Evolutionary conservation across 1,140 invertebrate genomes (phyloP), one percentile per base, ranked within the genome.

Genomic region (Tribolium madens): DNA sequence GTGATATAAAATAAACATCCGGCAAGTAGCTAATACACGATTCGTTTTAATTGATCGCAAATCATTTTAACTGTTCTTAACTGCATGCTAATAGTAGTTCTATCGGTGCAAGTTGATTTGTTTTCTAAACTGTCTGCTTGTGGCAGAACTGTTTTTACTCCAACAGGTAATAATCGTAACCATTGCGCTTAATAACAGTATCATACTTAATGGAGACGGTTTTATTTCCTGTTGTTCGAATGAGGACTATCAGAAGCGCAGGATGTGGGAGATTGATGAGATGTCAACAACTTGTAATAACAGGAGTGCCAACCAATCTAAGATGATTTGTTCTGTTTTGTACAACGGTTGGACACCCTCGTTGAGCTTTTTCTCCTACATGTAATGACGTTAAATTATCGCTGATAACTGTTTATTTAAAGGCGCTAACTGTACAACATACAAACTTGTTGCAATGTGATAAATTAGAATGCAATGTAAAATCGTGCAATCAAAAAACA

Each of bases 41-140:
- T 26, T 60, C 53, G 14, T 33, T 64, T 64, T 64, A 64, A 64
- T 64, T 64, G 57, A 64, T 64, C 57, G 21, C 57, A 64, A 36
- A 64, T 64, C 57, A 64, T 33, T 64, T 64, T 64, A 64, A 64
- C 57, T 36, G 57, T 64, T 31, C 10, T 64, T 64, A 64, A 64
- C 57, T 64, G 13, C 26, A 13, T 12, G 57, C 26, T 57, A 64
- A 33, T 64, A 13, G 57, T n/a, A n/a, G 26, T 64, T 64, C 10
- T 12, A 64, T 64, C 15, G 12, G 31, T 33, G 26, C 26, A n/a
- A 64, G 21, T 33, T 15, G n/a, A 36, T 42, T 42, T 64, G 57
- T 64, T 64, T 64, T 64, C 57, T 64, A 64, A 64, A 13, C 26
- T n/a, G 14, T 31, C n/a, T 64, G 17, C 57, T 64, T 64, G 57